Evolutionary conservation across 2,113 vertebrate genomes (phyloP).

Genomic region (Capricornis sumatraensis): DNA sequence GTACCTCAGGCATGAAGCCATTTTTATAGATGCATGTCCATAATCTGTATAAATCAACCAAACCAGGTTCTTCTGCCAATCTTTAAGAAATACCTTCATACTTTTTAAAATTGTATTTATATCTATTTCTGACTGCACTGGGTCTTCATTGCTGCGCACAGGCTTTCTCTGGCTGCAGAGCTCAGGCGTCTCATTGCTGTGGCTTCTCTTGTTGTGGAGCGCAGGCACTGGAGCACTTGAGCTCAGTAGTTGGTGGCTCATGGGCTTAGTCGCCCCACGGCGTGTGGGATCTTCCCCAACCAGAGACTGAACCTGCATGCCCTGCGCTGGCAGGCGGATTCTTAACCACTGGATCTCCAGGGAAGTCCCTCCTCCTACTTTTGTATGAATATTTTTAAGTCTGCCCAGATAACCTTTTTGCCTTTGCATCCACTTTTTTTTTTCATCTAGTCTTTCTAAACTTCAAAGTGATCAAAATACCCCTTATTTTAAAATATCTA

Average conservation of each 20-base stretch:
- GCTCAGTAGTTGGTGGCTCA: not conserved
- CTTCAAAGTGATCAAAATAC: not conserved
- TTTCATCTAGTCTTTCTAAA: not conserved
- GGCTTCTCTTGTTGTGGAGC: not conserved
- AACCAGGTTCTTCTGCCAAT: not conserved
- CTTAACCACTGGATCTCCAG: not conserved
- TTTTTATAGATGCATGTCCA: not conserved
- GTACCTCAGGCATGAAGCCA: not conserved
- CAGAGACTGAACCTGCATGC: not conserved
- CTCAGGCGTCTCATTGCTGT: not conserved
- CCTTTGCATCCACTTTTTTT: not conserved
- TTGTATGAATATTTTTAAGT: not conserved
- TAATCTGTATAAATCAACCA: not conserved
- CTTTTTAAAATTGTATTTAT: not conserved
- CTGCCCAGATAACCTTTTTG: not conserved
- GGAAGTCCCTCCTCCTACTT: not conserved
- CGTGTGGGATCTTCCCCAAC: not conserved
- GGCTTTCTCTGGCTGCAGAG: not conserved
- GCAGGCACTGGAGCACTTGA: not conserved
- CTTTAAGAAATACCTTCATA: not conserved
- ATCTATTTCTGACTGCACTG: not conserved
- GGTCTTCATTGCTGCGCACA: not conserved
- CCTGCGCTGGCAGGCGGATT: not conserved
- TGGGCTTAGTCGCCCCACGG: not conserved
- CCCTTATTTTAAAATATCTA: not conserved